Evolutionary conservation across 2,113 vertebrate genomes (phyloP).

Genomic region (Illadopsis cleaveri): DNA sequence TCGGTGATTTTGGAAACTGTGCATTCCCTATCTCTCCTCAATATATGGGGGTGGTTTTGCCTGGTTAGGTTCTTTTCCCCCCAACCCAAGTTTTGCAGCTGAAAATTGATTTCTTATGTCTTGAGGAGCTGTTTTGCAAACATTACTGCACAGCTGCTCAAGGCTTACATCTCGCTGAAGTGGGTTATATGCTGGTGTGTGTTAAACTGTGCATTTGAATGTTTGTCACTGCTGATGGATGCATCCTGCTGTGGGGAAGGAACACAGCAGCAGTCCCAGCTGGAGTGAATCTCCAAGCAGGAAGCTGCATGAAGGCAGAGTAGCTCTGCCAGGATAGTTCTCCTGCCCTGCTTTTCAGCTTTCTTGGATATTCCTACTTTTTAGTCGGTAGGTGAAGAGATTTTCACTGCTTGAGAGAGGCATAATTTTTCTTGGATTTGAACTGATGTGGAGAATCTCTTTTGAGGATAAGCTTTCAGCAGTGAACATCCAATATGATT

Average conservation of each 20-base stretch:
- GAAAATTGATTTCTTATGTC: not conserved
- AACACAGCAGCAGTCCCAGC: not conserved
- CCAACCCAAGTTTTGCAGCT: not conserved
- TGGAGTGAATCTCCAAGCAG: not conserved
- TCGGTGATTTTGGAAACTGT: not conserved
- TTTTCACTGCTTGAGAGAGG: not conserved
- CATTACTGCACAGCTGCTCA: not conserved
- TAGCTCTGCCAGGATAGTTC: not conserved
- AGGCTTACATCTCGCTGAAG: not conserved
- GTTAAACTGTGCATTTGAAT: not conserved
- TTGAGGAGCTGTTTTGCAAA: not conserved
- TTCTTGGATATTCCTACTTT: not conserved
- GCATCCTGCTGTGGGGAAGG: not conserved
- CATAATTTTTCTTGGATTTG: not conserved
- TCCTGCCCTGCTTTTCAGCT: not conserved
- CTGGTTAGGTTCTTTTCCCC: not conserved
- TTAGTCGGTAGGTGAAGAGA: not conserved
- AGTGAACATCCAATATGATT: not conserved
- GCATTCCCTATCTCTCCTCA: not conserved
- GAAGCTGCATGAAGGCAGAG: not conserved
- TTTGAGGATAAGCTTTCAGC: not conserved
- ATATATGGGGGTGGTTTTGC: not conserved
- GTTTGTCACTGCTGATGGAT: not conserved
- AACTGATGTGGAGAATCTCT: not conserved
- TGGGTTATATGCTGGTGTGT: not conserved